These are phyloP conservation scores for Hemistola chrysoprasaria DNA, from an alignment of 2,888 invertebrate species.

Conservation along the genomic window DNA sequence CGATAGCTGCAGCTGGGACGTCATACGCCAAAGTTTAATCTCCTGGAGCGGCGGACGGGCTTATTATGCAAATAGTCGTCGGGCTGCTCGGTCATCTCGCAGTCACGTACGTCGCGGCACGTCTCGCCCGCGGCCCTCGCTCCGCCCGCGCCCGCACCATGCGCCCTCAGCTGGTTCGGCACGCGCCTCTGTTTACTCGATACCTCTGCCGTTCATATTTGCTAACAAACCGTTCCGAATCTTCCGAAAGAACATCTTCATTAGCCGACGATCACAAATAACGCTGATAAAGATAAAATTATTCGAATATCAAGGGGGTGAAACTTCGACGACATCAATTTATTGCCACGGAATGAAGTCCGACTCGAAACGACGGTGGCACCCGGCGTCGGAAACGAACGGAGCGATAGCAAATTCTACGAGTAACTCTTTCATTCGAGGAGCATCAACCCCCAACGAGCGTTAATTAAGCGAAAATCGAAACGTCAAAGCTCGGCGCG, in stretches of 20 bases:
- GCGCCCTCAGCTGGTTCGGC: background rate
- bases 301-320: constrained; percentile 67
- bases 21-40: constrained; percentile 79
- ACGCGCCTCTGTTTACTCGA: constrained; percentile 24
- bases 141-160: constrained; percentile 13
- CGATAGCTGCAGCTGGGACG: constrained; percentile 70
- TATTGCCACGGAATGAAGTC: constrained; percentile 63
- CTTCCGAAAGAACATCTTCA: constrained; percentile 48
- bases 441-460: constrained; percentile 51
- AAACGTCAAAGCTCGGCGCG: constrained; percentile 73
- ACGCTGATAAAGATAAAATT: constrained; percentile 66
- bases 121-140: constrained; percentile 24
- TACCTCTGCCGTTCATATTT: constrained; percentile 25
- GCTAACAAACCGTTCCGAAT: constrained; percentile 19
- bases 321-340: constrained; percentile 66
- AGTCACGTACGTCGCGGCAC: constrained; percentile 61
- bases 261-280: constrained; percentile 54
- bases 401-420: constrained; percentile 56
- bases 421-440: constrained; percentile 67
- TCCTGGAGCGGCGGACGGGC: constrained; percentile 70
- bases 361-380: constrained; percentile 55
- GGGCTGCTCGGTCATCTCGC: constrained; percentile 65
- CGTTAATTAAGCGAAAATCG: constrained; percentile 80
- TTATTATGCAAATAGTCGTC: constrained; percentile 76
- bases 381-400: constrained; percentile 54